Evolutionary conservation across 2,113 vertebrate genomes (phyloP).

Genomic region (Cryptomyrus ogoouensis): DNA sequence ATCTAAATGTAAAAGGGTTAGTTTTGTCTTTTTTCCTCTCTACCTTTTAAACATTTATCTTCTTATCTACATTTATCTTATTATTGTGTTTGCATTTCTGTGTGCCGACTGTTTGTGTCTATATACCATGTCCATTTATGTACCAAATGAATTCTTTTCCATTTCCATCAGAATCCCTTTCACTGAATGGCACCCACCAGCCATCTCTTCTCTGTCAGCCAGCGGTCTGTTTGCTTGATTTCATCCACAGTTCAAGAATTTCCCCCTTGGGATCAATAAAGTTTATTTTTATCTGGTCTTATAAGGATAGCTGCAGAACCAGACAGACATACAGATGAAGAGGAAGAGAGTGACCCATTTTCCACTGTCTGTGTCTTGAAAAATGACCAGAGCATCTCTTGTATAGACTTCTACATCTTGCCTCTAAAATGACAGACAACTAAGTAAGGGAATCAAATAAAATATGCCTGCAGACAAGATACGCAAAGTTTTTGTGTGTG

Average conservation of each 20-base stretch:
- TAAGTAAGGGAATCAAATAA: neutral
- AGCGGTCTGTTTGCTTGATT: neutral
- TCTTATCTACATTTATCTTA: neutral
- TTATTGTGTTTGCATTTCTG: neutral
- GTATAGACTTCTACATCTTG: neutral
- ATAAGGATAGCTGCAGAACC: neutral
- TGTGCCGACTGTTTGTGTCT: neutral
- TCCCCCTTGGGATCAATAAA: neutral
- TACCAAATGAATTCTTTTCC: neutral
- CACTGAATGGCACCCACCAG: neutral
- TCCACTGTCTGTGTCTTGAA: neutral
- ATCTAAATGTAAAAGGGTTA: conserved; percentile 40
- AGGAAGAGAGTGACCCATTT: neutral
- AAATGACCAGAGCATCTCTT: neutral
- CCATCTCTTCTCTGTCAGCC: neutral
- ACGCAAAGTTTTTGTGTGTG: neutral
- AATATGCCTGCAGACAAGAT: neutral
- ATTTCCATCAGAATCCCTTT: neutral
- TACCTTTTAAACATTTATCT: no score
- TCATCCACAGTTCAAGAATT: neutral
- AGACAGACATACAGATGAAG: neutral
- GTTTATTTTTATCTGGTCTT: neutral
- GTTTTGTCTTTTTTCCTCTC: neutral
- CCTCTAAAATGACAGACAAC: neutral
- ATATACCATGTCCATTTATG: neutral